Evolutionary conservation across 2,113 vertebrate species (phyloP), one percentile per base, ranked within the genome.

Genomic region (Gymnarchus niloticus): DNA sequence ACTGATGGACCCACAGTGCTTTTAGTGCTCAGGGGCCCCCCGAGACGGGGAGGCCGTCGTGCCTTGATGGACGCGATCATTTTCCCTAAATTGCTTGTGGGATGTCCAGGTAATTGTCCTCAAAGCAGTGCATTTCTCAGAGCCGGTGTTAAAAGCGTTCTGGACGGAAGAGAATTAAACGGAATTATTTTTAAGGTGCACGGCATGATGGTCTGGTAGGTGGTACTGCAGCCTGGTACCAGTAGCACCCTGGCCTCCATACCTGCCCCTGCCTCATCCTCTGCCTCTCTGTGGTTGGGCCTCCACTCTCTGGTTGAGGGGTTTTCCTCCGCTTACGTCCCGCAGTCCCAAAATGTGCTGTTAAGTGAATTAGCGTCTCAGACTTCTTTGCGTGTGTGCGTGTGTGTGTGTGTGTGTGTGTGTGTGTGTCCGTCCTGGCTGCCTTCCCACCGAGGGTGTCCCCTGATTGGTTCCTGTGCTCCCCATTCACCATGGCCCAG

Each of bases 81-180:
- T 78, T 48, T 78, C n/a, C 37, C 21, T 23, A 48, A 78, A 78
- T 48, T 78, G 76, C 76, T 48, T 48, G 76, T n/a, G 41, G 44
- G 76, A 37, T 78, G 44, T 78, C 76, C 76, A 46, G 76, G 76
- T 78, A 78, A 78, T 78, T 48, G 76, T 78, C 76, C n/a, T 48
- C 9, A 1, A 78, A 46, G 44, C 76, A 25, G 76, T n/a, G 23
- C 10, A 10, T 9, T 78, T 12, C 44, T 78, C 76, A 78, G 41
- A 46, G 44, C 41, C 76, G 3, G 44, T 17, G 44, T 78, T 78
- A 78, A 48, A 78, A 78, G 23, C 23, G 3, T 78, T n/a, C 44
- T 78, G 8, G 10, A 7, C 23, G 19, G 65, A 41, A 19, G 76
- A 12, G 41, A 48, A 48, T n/a, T 48, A 46, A 78, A 48, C 8